phyloP scores from a whole-genome alignment of 2,797 vertebrate genomes.

The Melanotaenia pygmaea region DNA sequence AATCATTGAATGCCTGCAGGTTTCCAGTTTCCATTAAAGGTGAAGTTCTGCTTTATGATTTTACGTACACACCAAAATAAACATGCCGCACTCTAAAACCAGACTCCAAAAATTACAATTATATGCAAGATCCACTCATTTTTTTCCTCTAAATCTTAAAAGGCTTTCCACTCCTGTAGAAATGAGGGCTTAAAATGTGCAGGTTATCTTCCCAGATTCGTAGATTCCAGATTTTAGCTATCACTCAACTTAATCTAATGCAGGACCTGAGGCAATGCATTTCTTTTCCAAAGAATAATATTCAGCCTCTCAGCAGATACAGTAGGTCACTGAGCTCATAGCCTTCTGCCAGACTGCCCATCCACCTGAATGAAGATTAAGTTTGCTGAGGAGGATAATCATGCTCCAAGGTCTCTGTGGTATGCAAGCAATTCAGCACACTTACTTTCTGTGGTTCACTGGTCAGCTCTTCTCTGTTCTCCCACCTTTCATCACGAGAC shows the following conservation, averaged over 20 bases:
- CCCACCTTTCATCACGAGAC: slow-evolving; percentile 43
- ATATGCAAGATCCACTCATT: not conserved
- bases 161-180: not conserved
- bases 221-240: slow-evolving; percentile 49
- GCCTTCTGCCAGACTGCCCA: slow-evolving; percentile 48
- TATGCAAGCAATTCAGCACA: slow-evolving; percentile 61
- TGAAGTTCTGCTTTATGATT: not conserved
- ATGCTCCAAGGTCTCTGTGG: slow-evolving; percentile 66
- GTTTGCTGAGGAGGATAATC: slow-evolving; percentile 73
- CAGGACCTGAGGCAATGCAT: slow-evolving; percentile 56
- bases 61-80: not conserved
- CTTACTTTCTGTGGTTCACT: slow-evolving; percentile 41
- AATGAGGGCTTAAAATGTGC: slow-evolving; percentile 20
- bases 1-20: slow-evolving; percentile 4
- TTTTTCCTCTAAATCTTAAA: slow-evolving; percentile 12
- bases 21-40: not conserved
- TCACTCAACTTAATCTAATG: slow-evolving; percentile 72
- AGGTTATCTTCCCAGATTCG: slow-evolving; percentile 39
- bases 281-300: slow-evolving; percentile 64
- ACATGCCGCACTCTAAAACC: not conserved
- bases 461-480: slow-evolving; percentile 41
- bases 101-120: not conserved
- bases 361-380: slow-evolving; percentile 76
- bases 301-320: slow-evolving; percentile 61
- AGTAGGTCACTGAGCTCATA: slow-evolving; percentile 67